These are phyloP conservation scores for Characodon lateralis DNA, from an alignment of 2,797 vertebrate species.

Conservation along the genomic window DNA sequence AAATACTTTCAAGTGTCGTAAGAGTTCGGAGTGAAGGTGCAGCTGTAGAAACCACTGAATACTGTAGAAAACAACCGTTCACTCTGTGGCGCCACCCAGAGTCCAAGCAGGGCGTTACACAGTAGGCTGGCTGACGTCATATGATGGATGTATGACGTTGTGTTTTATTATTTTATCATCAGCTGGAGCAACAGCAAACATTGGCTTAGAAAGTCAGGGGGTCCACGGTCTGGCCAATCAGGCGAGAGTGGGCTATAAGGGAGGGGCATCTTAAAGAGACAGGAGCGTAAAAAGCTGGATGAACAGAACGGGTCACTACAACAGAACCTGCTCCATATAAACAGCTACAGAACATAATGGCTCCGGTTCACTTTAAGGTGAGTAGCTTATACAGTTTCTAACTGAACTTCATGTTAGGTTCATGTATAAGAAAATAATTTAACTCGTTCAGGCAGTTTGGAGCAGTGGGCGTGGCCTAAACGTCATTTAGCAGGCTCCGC, in stretches of 20 bases:
- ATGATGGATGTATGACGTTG: neutral
- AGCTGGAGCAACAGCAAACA: neutral
- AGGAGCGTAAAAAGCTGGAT: neutral
- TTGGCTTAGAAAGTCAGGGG: neutral
- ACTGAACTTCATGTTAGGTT: neutral
- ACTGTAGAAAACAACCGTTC: conserved; percentile 54
- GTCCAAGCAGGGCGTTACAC: conserved; percentile 12
- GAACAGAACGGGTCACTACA: neutral
- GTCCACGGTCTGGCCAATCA: neutral
- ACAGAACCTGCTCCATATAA: neutral
- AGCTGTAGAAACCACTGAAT: conserved; percentile 45
- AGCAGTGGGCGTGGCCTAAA: neutral
- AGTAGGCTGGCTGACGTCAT: neutral
- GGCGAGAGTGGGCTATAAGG: neutral
- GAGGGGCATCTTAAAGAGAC: neutral
- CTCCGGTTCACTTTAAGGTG: neutral
- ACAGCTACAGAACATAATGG: too few species aligned
- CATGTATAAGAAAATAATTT: too few species aligned
- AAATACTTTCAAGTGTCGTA: conserved; percentile 53
- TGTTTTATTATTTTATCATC: neutral
- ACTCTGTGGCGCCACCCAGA: conserved; percentile 31
- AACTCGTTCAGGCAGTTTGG: neutral
- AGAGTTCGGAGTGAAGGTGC: conserved; percentile 47
- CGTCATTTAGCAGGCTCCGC: neutral
- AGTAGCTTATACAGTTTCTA: neutral